These are phyloP conservation scores for Dicerorhinus sumatrensis DNA, from an alignment of 2,113 vertebrate species.

Conservation along the genomic window DNA sequence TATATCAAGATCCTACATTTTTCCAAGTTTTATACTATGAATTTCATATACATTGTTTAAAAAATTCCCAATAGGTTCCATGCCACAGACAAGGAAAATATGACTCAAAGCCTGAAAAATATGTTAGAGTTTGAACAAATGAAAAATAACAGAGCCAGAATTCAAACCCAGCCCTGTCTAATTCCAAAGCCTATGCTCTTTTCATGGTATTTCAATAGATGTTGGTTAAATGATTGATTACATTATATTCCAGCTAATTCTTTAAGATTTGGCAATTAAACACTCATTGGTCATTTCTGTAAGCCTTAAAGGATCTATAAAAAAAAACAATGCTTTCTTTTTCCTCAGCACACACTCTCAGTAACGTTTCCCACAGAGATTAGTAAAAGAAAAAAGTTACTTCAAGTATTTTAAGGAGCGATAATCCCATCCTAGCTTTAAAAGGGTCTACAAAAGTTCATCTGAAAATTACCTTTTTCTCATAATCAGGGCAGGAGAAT, in stretches of 20 bases:
- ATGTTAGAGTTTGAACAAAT: not conserved
- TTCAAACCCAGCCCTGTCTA: not conserved
- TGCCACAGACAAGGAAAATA: not conserved
- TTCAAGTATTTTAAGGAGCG: conserved; percentile 43
- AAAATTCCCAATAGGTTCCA: not conserved
- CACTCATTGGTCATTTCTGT: conserved; percentile 54
- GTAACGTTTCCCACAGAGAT: conserved; percentile 60
- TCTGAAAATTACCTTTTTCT: not conserved
- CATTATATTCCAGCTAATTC: conserved; percentile 52
- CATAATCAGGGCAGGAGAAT: not conserved
- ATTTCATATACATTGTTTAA: not conserved
- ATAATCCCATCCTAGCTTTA: not conserved
- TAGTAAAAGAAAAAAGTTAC: conserved; percentile 12
- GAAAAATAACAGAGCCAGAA: not conserved
- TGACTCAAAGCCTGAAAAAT: not conserved
- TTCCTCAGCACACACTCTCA: not conserved
- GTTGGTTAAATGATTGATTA: conserved; percentile 43
- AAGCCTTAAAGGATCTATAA: conserved; percentile 40
- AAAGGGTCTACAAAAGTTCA: conserved; percentile 30
- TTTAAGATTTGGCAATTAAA: conserved; percentile 67
- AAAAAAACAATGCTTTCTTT: conserved; percentile 44
- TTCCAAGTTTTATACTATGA: not conserved
- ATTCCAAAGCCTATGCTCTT: not conserved
- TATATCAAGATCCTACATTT: not conserved
- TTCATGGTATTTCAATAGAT: not conserved